Evolutionary conservation across 1,140 invertebrate genomes (phyloP).

Genomic region (Babylonia areolata): DNA sequence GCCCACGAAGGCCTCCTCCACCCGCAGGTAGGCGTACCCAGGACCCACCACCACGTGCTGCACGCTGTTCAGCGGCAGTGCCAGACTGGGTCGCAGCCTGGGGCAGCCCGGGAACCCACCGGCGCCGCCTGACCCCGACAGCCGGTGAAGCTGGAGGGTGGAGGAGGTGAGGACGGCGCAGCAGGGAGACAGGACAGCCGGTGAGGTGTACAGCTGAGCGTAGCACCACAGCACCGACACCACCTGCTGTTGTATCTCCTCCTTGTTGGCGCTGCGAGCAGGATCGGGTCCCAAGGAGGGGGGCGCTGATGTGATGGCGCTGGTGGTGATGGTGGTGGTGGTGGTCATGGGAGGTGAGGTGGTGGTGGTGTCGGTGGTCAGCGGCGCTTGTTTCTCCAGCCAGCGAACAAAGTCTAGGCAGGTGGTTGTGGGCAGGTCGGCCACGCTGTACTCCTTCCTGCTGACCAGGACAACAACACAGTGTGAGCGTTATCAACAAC

Average conservation of each 20-base stretch:
- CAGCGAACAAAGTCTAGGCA: conserved; percentile 54
- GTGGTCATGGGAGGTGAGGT: too few relatives aligned
- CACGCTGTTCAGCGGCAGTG: conserved; percentile 67
- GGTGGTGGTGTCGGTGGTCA: conserved; percentile 32
- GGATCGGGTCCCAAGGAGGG: background rate
- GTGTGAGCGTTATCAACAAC: too few relatives aligned
- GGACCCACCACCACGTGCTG: conserved; percentile 68
- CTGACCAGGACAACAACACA: too few relatives aligned
- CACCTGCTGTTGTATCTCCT: conserved; percentile 33
- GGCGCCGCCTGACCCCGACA: conserved; percentile 41
- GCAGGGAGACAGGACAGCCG: conserved; percentile 50
- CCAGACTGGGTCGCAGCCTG: conserved; percentile 63
- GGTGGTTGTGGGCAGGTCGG: conserved; percentile 55
- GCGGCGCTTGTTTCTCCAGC: conserved; percentile 58
- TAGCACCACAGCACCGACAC: conserved; percentile 70
- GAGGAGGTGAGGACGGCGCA: conserved; percentile 70
- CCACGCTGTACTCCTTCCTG: conserved; percentile 33
- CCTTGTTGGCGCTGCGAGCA: background rate
- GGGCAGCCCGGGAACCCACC: conserved; percentile 61
- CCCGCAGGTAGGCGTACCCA: conserved; percentile 63
- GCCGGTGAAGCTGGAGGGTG: conserved; percentile 50
- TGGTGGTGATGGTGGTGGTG: background rate
- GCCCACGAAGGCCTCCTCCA: conserved; percentile 72
- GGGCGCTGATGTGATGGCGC: background rate
- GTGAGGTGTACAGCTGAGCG: conserved; percentile 62